phyloP scores from a whole-genome alignment of 1,140 invertebrate species.

The Cryptotermes secundus region DNA sequence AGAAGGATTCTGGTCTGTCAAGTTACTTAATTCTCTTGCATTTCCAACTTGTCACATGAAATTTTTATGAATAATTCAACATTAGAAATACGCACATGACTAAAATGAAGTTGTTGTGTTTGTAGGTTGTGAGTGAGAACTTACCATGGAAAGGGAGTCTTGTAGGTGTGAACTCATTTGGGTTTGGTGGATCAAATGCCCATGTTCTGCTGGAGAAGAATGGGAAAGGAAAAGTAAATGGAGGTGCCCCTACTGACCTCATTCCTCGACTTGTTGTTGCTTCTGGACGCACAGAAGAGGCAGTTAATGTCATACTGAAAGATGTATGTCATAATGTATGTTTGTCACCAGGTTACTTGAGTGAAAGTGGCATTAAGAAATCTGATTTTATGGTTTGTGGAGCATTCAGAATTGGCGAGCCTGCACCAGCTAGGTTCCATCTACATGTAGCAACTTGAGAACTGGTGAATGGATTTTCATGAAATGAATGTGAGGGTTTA shows the following conservation, averaged over 20 bases:
- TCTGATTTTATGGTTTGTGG: no score
- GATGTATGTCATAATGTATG: constrained; percentile 47
- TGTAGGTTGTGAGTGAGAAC: constrained; percentile 62
- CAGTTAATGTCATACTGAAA: constrained; percentile 66
- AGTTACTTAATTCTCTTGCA: not conserved
- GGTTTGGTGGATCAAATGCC: constrained; percentile 64
- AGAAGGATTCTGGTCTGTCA: not conserved
- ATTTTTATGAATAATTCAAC: not conserved
- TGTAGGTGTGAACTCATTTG: constrained; percentile 61
- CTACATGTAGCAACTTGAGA: no score
- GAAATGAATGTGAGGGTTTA: no score
- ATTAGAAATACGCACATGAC: not conserved
- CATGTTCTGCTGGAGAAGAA: constrained; percentile 65
- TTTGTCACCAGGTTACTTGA: no score
- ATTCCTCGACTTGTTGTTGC: constrained; percentile 63
- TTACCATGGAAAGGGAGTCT: constrained; percentile 61
- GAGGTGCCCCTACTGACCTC: constrained; percentile 51
- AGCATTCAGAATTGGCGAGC: no score
- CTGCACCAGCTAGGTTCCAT: no score
- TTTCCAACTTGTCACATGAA: not conserved
- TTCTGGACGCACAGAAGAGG: constrained; percentile 70
- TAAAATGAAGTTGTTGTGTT: not conserved
- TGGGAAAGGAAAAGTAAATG: constrained; percentile 49
- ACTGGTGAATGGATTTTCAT: no score
- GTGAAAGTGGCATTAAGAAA: no score